Percentiles rank a stretch among this genome's conserved stretches.
These are phyloP conservation scores for Plestiodon gilberti DNA, from an alignment of 2,113 vertebrate genomes.

Conservation along the genomic window DNA sequence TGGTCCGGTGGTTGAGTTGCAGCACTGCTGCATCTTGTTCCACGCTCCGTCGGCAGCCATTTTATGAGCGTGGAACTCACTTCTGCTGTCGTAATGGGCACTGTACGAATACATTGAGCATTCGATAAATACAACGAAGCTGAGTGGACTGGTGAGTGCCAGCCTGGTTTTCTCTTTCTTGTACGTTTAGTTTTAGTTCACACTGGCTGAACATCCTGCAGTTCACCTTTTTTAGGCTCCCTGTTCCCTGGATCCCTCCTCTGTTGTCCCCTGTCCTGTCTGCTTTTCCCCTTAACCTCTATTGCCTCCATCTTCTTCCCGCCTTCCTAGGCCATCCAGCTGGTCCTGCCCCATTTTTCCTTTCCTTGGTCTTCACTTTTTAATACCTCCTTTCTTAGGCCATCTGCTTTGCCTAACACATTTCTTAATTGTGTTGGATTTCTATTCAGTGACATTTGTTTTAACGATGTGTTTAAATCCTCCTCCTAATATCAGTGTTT, in stretches of 20 bases:
- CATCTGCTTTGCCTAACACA: not conserved
- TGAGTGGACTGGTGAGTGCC: not conserved
- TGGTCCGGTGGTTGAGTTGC: too few species aligned
- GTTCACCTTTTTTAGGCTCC: not conserved
- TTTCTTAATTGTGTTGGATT: not conserved
- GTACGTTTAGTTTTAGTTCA: too few species aligned
- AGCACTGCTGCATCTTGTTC: too few species aligned
- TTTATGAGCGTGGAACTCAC: too few species aligned
- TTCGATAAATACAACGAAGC: not conserved
- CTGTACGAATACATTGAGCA: too few species aligned
- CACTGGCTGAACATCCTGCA: not conserved
- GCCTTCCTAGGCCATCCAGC: not conserved
- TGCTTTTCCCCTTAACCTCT: not conserved
- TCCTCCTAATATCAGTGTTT: not conserved
- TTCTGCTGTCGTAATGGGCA: too few species aligned
- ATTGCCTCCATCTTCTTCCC: too few species aligned
- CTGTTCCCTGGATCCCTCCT: not conserved
- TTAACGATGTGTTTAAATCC: not conserved
- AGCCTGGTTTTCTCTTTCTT: not conserved
- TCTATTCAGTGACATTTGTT: conserved; percentile 1
- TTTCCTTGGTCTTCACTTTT: not conserved
- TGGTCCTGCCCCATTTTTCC: not conserved
- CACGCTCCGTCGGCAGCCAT: too few species aligned
- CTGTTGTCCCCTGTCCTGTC: not conserved
- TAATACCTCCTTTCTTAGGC: not conserved